Evolutionary conservation across 1,140 invertebrate genomes (phyloP).

Genomic region (Dreissena polymorpha): DNA sequence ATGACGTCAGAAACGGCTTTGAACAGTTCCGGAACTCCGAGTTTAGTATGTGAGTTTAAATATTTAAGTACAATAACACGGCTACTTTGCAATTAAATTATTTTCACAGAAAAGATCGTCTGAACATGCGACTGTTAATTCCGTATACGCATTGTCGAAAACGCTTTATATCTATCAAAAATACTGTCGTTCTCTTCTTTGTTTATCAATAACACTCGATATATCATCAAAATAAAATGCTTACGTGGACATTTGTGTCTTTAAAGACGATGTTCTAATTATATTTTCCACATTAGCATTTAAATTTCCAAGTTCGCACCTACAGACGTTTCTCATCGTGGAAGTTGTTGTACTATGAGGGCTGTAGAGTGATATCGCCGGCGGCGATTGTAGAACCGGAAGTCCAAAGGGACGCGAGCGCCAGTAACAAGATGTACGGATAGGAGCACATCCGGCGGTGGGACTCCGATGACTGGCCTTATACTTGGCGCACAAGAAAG

Average conservation of each 20-base stretch:
- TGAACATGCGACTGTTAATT: too few relatives aligned
- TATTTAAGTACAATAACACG: background rate
- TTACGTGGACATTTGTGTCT: too few relatives aligned
- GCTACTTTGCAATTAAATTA: too few relatives aligned
- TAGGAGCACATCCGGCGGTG: slow-evolving; percentile 33
- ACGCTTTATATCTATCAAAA: too few relatives aligned
- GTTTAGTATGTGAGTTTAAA: slow-evolving; percentile 1
- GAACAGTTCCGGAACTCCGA: slow-evolving; percentile 18
- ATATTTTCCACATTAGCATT: too few relatives aligned
- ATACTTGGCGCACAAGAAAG: background rate
- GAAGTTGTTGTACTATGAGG: slow-evolving; percentile 26
- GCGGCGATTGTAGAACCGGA: background rate
- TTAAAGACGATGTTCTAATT: too few relatives aligned
- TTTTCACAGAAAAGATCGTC: too few relatives aligned
- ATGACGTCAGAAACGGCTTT: slow-evolving; percentile 15
- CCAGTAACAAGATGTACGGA: slow-evolving; percentile 12
- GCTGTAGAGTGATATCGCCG: background rate
- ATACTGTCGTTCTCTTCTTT: too few relatives aligned
- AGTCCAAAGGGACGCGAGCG: too few relatives aligned
- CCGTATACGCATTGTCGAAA: too few relatives aligned
- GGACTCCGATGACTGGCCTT: slow-evolving; percentile 14
- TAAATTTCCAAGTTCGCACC: background rate
- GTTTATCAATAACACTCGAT: too few relatives aligned
- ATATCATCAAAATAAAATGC: too few relatives aligned
- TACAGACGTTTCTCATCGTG: slow-evolving; percentile 10